These are phyloP conservation scores for Rotaria socialis DNA, from an alignment of 2,888 invertebrate species.

Conservation along the genomic window DNA sequence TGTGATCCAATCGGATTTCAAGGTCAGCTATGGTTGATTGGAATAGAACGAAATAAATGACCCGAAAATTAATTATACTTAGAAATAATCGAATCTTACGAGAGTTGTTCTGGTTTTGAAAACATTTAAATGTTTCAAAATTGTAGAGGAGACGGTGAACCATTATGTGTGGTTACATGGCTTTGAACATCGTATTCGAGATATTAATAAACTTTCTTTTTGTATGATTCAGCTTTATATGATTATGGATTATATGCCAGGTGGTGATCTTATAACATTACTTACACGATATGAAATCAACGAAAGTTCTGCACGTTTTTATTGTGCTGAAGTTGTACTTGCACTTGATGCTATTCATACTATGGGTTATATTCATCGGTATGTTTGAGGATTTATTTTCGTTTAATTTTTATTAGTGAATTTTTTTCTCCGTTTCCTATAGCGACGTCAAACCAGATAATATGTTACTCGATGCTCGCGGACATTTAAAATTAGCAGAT, in stretches of 20 bases:
- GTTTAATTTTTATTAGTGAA: background rate
- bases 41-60: no score
- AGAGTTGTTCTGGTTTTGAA: no score
- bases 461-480: constrained; percentile 87
- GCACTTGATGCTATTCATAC: constrained; percentile 94
- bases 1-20: no score
- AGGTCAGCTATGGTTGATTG: no score
- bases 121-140: no score
- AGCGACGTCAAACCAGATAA: constrained; percentile 98
- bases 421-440: background rate
- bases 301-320: constrained; percentile 96
- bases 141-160: no score
- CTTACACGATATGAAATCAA: constrained; percentile 98
- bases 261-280: constrained; percentile 93
- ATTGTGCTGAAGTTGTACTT: constrained; percentile 92
- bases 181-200: no score
- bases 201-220: background rate
- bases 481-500: constrained; percentile 95
- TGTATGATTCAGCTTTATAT: constrained; percentile 75
- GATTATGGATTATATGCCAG: constrained; percentile 99
- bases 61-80: no score
- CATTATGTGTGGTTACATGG: no score
- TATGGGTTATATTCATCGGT: constrained; percentile 78
- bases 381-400: background rate
- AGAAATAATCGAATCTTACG: no score